A percentile compares a stretch with the other conserved stretches of the same genome.
phyloP scores from a whole-genome alignment of 2,888 invertebrate species.

The Lutraria lutraria region DNA sequence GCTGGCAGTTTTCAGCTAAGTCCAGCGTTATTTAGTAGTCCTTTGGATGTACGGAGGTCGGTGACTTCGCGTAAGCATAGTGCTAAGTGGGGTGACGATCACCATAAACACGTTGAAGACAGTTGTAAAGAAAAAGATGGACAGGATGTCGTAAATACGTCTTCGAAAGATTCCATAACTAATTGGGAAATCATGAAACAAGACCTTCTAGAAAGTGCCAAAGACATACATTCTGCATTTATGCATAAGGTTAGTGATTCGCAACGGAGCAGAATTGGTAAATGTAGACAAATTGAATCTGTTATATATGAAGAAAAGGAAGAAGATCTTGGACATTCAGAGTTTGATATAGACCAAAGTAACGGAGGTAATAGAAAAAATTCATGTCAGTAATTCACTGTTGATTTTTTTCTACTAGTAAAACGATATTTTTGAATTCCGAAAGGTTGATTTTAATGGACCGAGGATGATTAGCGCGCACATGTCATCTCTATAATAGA shows the following conservation, averaged over 20 bases:
- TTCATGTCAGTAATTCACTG: background rate
- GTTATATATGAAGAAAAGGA: background rate
- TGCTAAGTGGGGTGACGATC: background rate
- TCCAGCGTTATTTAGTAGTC: background rate
- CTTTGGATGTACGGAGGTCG: background rate
- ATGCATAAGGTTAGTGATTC: background rate
- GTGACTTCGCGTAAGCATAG: background rate
- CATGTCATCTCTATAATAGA: no score
- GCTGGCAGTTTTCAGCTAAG: background rate
- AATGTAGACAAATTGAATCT: background rate
- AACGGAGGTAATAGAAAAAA: background rate
- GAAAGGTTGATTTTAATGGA: no score
- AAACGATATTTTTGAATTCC: no score
- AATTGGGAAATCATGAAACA: background rate
- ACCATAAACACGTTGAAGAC: background rate
- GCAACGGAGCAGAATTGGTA: background rate
- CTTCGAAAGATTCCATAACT: background rate
- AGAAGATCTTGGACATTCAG: background rate
- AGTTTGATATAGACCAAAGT: background rate
- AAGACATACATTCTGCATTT: background rate
- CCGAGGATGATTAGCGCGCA: no score
- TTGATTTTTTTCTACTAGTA: no score
- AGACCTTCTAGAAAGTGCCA: background rate
- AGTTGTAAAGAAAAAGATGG: background rate
- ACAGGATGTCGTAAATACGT: background rate